A percentile compares a stretch with the other conserved stretches of the same genome.
Evolutionary conservation across 2,113 vertebrate species (phyloP).

Genomic region (Rynchops niger): DNA sequence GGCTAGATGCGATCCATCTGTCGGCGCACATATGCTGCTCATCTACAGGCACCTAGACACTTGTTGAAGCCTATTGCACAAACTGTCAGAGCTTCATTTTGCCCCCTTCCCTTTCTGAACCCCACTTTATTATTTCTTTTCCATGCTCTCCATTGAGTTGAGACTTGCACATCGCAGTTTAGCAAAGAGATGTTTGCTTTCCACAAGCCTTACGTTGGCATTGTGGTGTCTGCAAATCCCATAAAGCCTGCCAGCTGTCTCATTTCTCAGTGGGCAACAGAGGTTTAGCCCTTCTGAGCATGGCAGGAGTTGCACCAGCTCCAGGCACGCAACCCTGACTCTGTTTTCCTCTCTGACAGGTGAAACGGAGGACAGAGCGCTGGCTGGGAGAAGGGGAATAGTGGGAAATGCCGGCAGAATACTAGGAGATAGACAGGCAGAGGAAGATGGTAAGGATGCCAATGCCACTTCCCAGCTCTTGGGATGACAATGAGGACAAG

Average conservation of each 20-base stretch:
- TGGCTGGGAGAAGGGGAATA: background rate
- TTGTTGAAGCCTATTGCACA: background rate
- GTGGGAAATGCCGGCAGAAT: background rate
- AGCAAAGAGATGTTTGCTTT: background rate
- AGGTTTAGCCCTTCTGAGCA: background rate
- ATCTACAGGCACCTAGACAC: accelerated
- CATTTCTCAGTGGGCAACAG: background rate
- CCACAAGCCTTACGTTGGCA: background rate
- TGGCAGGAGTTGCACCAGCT: background rate
- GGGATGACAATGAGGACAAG: background rate
- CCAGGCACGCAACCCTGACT: no score
- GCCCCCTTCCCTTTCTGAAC: background rate
- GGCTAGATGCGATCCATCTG: background rate
- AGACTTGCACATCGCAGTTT: background rate
- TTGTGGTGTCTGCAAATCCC: background rate
- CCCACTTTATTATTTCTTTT: background rate
- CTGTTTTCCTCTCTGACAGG: background rate
- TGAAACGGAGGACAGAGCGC: background rate
- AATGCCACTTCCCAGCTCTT: background rate
- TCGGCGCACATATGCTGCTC: accelerated
- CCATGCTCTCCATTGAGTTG: background rate
- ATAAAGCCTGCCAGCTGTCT: background rate
- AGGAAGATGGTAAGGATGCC: background rate
- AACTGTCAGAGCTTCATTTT: background rate
- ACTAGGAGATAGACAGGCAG: background rate